Evolutionary conservation across 2,888 invertebrate species (phyloP), one percentile per base, ranked within the genome.

Genomic region (Deilephila elpenor): DNA sequence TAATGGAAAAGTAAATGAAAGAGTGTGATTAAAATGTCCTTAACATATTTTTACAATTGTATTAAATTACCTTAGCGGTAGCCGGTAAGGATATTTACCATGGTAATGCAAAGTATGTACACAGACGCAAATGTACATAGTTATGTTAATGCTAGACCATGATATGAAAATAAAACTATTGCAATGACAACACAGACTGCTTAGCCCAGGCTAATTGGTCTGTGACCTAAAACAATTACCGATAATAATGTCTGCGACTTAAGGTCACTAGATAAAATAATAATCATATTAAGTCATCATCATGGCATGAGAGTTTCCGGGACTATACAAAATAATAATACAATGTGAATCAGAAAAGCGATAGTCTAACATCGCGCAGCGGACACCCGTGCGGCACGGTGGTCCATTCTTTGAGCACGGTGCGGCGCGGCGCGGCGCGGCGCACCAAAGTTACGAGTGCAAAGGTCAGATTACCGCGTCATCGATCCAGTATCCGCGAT

Each of bases 381-480:
- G 97, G 97, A 0, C 99, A 99, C 91, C 95, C 96, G 44, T 99
- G 4, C 95, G 97, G 0, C 99, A 44, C 14, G 37, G 99, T 91
- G 96, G 5, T 32, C 32, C 3, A 2, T 32, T 4, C 32, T 1
- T 25, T 25, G 25, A 25, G 25, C 25, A 37, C 37, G 8, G 99
- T 91, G 96, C 96, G 59, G 96, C 96, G 4, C 95, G 97, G 0
- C 99, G 99, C 86, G 98, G 98, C 83, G 77, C 85, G 95, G 95
- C 62, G 62, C 56, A 0, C 99, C 20, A 20, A 62, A 64, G n/a
- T 44, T 14, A 25, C 62, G 25, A 51, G 67, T 67, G 25, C 51
- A 67, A 67, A 67, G 67, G 67, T 67, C 67, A 44, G 25, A 67
- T 20, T 64, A 64, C 51, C 51, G 67, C 51, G 51, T 67, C 67